A percentile compares a stretch with the other conserved stretches of the same genome.
Evolutionary conservation across 2,113 vertebrate genomes (phyloP).

Genomic region (Eublepharis macularius): DNA sequence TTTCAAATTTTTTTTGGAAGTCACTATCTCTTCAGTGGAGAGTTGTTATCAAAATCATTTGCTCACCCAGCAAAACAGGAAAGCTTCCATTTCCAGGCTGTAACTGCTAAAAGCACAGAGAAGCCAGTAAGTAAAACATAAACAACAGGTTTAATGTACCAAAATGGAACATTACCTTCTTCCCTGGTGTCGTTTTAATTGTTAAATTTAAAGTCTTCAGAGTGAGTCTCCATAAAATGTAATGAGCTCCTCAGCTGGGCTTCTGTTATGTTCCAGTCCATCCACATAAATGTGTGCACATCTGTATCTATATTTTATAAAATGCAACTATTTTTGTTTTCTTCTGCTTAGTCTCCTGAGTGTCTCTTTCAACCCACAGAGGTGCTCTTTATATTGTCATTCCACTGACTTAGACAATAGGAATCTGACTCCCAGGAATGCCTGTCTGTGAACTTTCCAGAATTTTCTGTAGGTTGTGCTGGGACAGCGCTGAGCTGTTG

Average conservation of each 20-base stretch:
- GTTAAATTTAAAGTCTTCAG: conserved; percentile 57
- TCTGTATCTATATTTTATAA: conserved; percentile 21
- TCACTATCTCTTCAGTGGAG: neutral
- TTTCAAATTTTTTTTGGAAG: neutral
- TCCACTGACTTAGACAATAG: conserved; percentile 8
- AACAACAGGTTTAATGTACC: conserved; percentile 55
- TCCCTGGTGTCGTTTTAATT: conserved; percentile 56
- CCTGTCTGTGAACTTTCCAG: conserved; percentile 4
- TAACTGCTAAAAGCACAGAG: conserved; percentile 35
- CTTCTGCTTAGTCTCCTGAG: neutral
- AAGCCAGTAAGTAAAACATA: conserved; percentile 44
- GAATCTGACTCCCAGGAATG: conserved; percentile 9
- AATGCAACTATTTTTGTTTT: conserved; percentile 44
- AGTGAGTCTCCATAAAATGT: conserved; percentile 45
- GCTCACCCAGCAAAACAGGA: conserved; percentile 30
- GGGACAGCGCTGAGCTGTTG: neutral
- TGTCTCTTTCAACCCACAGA: conserved; percentile 24
- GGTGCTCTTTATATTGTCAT: neutral
- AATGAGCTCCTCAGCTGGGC: conserved; percentile 43
- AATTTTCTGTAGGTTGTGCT: neutral
- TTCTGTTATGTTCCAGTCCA: conserved; percentile 39
- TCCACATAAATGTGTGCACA: neutral
- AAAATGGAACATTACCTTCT: conserved; percentile 46
- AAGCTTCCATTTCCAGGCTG: conserved; percentile 18
- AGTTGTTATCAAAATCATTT: conserved; percentile 4